Percentiles rank a stretch among this genome's conserved stretches.
Evolutionary conservation across 2,113 vertebrate genomes (phyloP).

Genomic region (Hiodon alosoides): DNA sequence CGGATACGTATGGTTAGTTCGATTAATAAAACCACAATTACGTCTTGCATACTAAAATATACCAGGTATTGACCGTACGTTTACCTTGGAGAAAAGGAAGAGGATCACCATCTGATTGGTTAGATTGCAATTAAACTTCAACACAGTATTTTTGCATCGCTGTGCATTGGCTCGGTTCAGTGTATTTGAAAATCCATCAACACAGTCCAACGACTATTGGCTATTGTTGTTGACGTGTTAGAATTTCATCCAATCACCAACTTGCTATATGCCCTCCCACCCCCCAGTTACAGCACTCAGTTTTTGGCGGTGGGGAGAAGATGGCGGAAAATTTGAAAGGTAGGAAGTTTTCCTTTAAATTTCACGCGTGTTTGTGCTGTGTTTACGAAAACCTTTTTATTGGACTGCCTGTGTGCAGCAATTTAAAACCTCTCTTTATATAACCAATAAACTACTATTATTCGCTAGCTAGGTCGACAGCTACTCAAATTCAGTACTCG

Average conservation of each 20-base stretch:
- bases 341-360: conserved; percentile 30
- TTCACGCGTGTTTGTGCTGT: not conserved
- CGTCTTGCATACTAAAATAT: not conserved
- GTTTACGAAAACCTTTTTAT: conserved; percentile 10
- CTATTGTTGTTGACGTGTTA: conserved; percentile 1
- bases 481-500: too few relatives aligned
- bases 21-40: too few relatives aligned
- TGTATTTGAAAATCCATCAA: conserved; percentile 21
- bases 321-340: conserved; percentile 69
- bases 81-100: not conserved
- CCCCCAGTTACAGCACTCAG: conserved; percentile 9
- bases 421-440: not conserved
- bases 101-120: not conserved
- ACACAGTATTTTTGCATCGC: conserved; percentile 1
- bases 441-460: not conserved
- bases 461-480: not conserved
- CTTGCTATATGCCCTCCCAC: not conserved
- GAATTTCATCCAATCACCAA: conserved; percentile 28
- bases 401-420: not conserved
- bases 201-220: conserved; percentile 26
- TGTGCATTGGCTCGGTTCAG: not conserved
- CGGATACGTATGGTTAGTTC: too few relatives aligned
- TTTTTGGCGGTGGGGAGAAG: conserved; percentile 55
- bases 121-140: conserved; percentile 3
- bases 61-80: too few relatives aligned